Evolutionary conservation across 2,888 invertebrate genomes (phyloP).

Genomic region (Leptinotarsa peninsularis): DNA sequence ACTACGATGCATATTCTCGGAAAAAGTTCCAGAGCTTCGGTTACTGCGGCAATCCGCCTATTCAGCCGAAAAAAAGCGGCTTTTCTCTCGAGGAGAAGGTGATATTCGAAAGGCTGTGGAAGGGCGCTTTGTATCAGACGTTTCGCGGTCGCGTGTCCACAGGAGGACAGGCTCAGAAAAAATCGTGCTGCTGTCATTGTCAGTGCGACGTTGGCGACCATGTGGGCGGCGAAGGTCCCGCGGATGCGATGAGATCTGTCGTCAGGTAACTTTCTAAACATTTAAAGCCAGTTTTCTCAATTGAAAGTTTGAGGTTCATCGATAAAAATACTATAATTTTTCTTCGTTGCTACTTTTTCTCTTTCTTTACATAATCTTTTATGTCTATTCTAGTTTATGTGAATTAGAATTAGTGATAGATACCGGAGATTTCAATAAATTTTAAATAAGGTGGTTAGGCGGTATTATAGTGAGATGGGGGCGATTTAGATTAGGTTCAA

Average conservation of each 20-base stretch:
- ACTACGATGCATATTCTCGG: constrained; percentile 30
- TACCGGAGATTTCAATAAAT: too few species aligned
- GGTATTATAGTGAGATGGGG: too few species aligned
- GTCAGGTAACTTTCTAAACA: constrained; percentile 70
- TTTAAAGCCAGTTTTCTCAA: not conserved
- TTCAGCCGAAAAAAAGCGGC: constrained; percentile 55
- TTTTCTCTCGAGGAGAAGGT: constrained; percentile 72
- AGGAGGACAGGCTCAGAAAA: constrained; percentile 37
- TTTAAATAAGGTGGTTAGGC: too few species aligned
- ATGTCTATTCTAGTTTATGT: too few species aligned
- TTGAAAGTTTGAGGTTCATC: too few species aligned
- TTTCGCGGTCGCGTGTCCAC: constrained; percentile 54
- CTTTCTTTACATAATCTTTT: too few species aligned
- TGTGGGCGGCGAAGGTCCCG: constrained; percentile 53
- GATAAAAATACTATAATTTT: too few species aligned
- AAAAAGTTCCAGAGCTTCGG: constrained; percentile 25
- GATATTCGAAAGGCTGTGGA: constrained; percentile 80
- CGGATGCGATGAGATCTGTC: constrained; percentile 74
- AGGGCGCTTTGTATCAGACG: constrained; percentile 69
- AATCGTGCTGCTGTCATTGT: constrained; percentile 66
- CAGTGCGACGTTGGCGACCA: constrained; percentile 64
- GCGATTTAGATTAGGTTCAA: too few species aligned
- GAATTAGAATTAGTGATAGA: too few species aligned
- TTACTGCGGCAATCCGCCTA: not conserved
- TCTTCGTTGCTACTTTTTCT: too few species aligned